These are phyloP conservation scores for Phymorhynchus buccinoides DNA, from an alignment of 1,140 invertebrate species.

Conservation along the genomic window DNA sequence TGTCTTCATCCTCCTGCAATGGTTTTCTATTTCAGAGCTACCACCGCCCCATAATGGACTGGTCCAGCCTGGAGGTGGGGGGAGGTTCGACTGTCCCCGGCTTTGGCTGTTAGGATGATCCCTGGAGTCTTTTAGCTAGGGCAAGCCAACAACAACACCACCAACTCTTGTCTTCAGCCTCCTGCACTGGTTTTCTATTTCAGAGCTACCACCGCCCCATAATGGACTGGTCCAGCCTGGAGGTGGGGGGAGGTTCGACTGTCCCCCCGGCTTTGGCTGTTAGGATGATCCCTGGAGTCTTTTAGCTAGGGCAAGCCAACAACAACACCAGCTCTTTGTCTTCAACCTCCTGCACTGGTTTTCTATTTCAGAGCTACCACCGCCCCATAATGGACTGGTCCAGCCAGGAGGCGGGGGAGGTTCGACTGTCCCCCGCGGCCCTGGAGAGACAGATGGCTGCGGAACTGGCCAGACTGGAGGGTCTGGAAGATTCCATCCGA, in stretches of 20 bases:
- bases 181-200: too few relatives aligned
- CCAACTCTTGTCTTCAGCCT: too few relatives aligned
- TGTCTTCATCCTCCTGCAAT: too few relatives aligned
- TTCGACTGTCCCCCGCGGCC: constrained; percentile 60
- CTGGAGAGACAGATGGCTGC: constrained; percentile 66
- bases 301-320: too few relatives aligned
- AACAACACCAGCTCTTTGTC: too few relatives aligned
- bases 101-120: too few relatives aligned
- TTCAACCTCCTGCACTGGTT: too few relatives aligned
- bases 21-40: not conserved
- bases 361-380: not conserved
- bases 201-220: constrained; percentile 8
- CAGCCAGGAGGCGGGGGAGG: not conserved
- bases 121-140: too few relatives aligned
- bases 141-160: too few relatives aligned
- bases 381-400: not conserved
- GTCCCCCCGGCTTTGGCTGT: too few relatives aligned
- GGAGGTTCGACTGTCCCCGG: constrained; percentile 56
- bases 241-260: constrained; percentile 26
- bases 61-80: not conserved
- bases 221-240: not conserved
- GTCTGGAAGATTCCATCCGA: constrained; percentile 68
- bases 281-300: too few relatives aligned
- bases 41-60: not conserved
- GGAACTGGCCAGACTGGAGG: constrained; percentile 71